phyloP scores from a whole-genome alignment of 2,113 vertebrate genomes.

The Alces alces region DNA sequence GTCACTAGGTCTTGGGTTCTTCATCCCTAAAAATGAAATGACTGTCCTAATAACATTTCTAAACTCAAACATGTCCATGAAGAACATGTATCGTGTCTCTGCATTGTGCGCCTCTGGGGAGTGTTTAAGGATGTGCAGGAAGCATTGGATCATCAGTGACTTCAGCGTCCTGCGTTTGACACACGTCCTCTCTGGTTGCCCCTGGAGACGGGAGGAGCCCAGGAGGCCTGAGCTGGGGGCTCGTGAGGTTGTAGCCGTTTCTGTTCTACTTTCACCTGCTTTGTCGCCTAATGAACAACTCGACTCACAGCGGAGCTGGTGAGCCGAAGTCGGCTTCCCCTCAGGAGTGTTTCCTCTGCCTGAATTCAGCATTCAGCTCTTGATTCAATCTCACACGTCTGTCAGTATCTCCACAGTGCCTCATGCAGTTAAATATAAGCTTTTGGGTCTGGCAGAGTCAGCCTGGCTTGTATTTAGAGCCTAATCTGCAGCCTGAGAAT shows the following conservation, averaged over 20 bases:
- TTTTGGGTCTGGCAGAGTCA: neutral
- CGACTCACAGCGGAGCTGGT: neutral
- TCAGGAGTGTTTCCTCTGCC: rapidly evolving
- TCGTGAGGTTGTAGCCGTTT: neutral
- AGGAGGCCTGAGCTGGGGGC: neutral
- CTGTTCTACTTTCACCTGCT: neutral
- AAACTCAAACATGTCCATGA: neutral
- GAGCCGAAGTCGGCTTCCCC: neutral
- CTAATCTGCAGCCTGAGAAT: neutral
- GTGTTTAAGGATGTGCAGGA: neutral
- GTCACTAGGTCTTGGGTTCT: neutral
- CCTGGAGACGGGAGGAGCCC: neutral
- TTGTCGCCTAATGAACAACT: neutral
- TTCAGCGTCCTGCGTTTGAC: neutral
- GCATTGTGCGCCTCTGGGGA: neutral
- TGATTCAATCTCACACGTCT: neutral
- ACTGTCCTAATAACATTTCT: neutral
- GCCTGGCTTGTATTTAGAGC: neutral
- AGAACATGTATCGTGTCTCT: neutral
- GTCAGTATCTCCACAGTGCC: rapidly evolving
- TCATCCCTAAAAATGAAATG: neutral
- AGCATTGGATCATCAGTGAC: neutral
- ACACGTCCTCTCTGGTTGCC: neutral
- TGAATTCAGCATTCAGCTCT: rapidly evolving
- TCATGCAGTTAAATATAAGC: rapidly evolving